These are phyloP conservation scores for Drosophila kurseongensis DNA, from an alignment of 1,140 invertebrate species.

Conservation along the genomic window DNA sequence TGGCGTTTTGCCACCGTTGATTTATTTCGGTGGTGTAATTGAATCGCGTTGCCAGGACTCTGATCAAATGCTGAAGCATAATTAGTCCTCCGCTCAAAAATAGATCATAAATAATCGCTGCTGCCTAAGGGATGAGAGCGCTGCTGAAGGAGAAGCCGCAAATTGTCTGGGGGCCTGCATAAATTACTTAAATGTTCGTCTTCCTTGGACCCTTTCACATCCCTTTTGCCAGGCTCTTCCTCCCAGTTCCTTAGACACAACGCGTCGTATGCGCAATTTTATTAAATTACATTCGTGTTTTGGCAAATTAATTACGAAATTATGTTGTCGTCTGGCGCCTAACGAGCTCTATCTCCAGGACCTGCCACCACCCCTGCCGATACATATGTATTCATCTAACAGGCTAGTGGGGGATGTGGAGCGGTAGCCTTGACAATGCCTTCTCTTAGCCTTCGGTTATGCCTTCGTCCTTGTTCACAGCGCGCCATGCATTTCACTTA, in stretches of 20 bases:
- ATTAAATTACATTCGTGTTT: slow-evolving; percentile 84
- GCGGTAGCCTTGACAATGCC: slow-evolving; percentile 42
- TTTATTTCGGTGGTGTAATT: slow-evolving; percentile 77
- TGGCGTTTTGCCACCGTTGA: slow-evolving; percentile 45
- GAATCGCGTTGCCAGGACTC: slow-evolving; percentile 57
- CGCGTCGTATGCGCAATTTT: slow-evolving; percentile 81
- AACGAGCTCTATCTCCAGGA: slow-evolving; percentile 58
- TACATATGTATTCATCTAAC: slow-evolving; percentile 46
- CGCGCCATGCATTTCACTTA: slow-evolving; percentile 72
- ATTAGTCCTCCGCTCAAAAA: slow-evolving; percentile 78
- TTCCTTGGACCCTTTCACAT: slow-evolving; percentile 15
- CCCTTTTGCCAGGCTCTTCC: not conserved
- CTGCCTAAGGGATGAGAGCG: slow-evolving; percentile 31
- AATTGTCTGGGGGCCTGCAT: slow-evolving; percentile 68
- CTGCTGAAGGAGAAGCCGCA: slow-evolving; percentile 35
- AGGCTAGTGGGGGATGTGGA: not conserved
- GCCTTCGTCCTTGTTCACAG: slow-evolving; percentile 5
- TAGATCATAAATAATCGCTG: slow-evolving; percentile 79
- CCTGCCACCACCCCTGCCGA: not conserved
- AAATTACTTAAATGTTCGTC: slow-evolving; percentile 73
- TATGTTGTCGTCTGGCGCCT: slow-evolving; percentile 73
- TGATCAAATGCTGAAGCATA: slow-evolving; percentile 70
- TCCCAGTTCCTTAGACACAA: slow-evolving; percentile 16
- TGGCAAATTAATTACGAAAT: slow-evolving; percentile 83
- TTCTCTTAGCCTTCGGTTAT: slow-evolving; percentile 7